These are phyloP conservation scores for Branchipolynoe longqiensis DNA, from an alignment of 2,888 invertebrate species.

Conservation along the genomic window DNA sequence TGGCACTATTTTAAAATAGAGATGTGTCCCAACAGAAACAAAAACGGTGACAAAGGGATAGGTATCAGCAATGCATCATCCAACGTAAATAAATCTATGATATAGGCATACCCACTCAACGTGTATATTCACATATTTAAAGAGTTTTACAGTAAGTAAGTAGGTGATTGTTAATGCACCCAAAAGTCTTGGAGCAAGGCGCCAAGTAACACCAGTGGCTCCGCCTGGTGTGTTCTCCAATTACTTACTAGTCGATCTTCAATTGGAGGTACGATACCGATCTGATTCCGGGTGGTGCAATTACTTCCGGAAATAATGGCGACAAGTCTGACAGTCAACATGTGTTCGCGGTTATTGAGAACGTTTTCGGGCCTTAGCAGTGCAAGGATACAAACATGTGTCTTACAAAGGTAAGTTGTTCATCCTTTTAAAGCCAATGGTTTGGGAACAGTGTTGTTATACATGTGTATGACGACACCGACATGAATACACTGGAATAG, in stretches of 20 bases:
- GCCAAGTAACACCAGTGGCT: no score
- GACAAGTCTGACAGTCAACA: background rate
- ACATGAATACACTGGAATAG: background rate
- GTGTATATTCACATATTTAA: no score
- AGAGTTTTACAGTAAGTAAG: no score
- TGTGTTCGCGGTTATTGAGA: constrained; percentile 14
- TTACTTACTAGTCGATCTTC: background rate
- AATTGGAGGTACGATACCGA: background rate
- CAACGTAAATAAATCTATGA: no score
- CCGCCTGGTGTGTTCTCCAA: background rate
- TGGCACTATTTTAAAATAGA: no score
- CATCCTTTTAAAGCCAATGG: background rate
- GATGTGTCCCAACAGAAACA: no score
- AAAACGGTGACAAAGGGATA: no score
- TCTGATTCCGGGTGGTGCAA: background rate
- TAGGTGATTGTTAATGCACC: no score
- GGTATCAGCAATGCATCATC: no score
- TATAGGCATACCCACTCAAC: no score
- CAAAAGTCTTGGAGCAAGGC: no score
- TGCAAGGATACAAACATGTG: background rate
- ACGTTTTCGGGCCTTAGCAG: constrained; percentile 2
- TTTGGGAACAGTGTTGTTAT: background rate
- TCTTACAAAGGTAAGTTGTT: constrained; percentile 17
- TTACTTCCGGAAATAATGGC: constrained; percentile 11
- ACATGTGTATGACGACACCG: background rate